These are phyloP conservation scores for Heliconius ethilla DNA, from an alignment of 2,888 invertebrate genomes.

Conservation along the genomic window DNA sequence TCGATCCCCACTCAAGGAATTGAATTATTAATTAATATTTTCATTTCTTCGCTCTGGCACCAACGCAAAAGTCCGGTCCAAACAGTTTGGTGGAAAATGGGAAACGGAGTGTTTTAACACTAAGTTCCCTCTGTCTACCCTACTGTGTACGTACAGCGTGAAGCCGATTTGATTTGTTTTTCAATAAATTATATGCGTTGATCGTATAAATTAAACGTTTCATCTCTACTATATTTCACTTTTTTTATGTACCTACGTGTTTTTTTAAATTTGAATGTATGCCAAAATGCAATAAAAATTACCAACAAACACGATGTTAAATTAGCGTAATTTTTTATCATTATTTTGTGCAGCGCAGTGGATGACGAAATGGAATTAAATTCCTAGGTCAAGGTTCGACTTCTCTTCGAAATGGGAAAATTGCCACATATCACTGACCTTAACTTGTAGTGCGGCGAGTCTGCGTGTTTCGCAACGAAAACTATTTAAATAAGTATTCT, in stretches of 20 bases:
- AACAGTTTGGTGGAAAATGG: too few relatives aligned
- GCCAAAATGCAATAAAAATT: conserved; percentile 16
- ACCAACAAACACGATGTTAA: conserved; percentile 33
- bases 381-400: conserved; percentile 80
- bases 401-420: conserved; percentile 81
- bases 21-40: too few relatives aligned
- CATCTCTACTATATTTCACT: conserved; percentile 17
- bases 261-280: conserved; percentile 2
- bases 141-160: too few relatives aligned
- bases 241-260: background rate
- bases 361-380: conserved; percentile 75
- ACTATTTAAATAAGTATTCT: conserved; percentile 41
- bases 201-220: conserved; percentile 3
- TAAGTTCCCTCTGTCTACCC: too few relatives aligned
- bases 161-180: too few relatives aligned
- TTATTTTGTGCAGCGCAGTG: conserved; percentile 57
- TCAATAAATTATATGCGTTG: background rate
- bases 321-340: conserved; percentile 37
- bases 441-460: conserved; percentile 70
- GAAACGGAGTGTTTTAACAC: too few relatives aligned
- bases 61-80: too few relatives aligned
- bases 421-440: conserved; percentile 79
- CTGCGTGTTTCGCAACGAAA: conserved; percentile 57
- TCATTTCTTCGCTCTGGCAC: too few relatives aligned
- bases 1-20: background rate